Evolutionary conservation across 2,888 invertebrate species (phyloP).

Genomic region (Iselma pallidipennis): DNA sequence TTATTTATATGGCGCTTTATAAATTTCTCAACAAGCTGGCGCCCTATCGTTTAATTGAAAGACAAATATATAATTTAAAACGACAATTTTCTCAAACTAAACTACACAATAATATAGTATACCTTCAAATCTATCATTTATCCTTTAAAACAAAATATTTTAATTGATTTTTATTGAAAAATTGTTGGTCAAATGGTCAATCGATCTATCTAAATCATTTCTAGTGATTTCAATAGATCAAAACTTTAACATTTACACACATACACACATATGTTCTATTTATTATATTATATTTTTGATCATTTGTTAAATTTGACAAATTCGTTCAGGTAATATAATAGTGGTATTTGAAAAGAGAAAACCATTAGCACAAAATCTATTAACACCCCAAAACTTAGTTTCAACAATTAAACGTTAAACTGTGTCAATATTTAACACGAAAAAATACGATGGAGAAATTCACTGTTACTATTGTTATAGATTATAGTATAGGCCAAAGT

Average conservation of each 20-base stretch:
- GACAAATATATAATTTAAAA: not conserved
- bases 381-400: slow-evolving; percentile 32
- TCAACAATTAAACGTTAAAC: slow-evolving; percentile 16
- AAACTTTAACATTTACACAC: not conserved
- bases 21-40: slow-evolving; percentile 22
- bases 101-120: not conserved
- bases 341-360: slow-evolving; percentile 22
- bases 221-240: not conserved
- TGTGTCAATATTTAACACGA: slow-evolving; percentile 20
- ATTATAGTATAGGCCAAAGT: not conserved
- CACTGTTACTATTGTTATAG: not conserved
- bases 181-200: not conserved
- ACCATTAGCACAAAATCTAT: slow-evolving; percentile 35
- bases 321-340: slow-evolving; percentile 19
- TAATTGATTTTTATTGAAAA: not conserved
- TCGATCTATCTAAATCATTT: not conserved
- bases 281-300: not conserved
- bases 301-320: slow-evolving; percentile 25
- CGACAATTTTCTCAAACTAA: not conserved
- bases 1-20: slow-evolving; percentile 24
- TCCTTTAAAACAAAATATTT: too few species aligned
- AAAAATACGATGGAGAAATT: not conserved
- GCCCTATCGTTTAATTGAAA: slow-evolving; percentile 24
- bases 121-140: too few species aligned
- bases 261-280: not conserved